Percentiles rank a stretch among this genome's conserved stretches.
Conservation (phyloP, 1,140 invertebrate species). For the Sitobion miscanthi region DNA sequence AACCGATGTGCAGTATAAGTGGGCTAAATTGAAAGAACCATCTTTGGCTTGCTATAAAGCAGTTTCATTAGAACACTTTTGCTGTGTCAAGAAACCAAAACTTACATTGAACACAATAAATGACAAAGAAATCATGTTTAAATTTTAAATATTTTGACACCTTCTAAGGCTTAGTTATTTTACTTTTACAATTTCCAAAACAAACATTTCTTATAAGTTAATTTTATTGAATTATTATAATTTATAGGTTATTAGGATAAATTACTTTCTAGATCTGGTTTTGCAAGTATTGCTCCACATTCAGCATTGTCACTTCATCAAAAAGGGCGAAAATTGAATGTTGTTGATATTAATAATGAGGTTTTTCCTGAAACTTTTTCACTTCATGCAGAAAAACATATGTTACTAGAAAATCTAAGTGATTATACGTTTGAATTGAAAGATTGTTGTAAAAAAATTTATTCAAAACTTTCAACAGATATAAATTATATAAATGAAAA, state of each 20-base stretch:
- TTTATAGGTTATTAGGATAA: too few relatives aligned
- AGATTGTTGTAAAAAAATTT: neutral
- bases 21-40: neutral
- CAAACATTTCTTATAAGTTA: too few relatives aligned
- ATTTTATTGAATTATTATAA: too few relatives aligned
- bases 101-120: neutral
- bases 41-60: neutral
- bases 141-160: neutral
- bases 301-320: neutral
- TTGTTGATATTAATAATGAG: neutral
- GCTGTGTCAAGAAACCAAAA: neutral
- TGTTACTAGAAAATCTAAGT: neutral
- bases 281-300: neutral
- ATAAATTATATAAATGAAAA: neutral
- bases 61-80: neutral
- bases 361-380: neutral
- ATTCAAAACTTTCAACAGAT: neutral
- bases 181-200: too few relatives aligned
- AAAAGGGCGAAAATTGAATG: neutral
- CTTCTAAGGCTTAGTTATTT: too few relatives aligned
- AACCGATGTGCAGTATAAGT: slow-evolving; percentile 37
- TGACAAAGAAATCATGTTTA: neutral
- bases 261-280: neutral
- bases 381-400: neutral
- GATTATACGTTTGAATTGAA: neutral